Evolutionary conservation across 2,888 invertebrate species (phyloP), one percentile per base, ranked within the genome.

Genomic region (Fabriciana adippe): DNA sequence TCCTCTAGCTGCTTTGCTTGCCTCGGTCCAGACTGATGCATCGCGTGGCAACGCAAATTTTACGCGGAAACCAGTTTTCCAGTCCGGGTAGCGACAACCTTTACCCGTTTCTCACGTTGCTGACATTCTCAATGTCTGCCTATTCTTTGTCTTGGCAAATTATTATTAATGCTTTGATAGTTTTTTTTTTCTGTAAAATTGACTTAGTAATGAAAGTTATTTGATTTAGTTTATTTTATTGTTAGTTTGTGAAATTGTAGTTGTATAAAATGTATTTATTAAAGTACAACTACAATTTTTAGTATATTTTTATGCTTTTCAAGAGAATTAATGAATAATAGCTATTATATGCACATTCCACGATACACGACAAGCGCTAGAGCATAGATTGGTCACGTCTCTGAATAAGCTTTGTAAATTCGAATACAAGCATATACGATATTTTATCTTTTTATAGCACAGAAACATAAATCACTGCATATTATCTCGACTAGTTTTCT

Each of bases 11-110:
- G 81, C 85, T 84, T 83, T 84, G 83, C 87, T 85, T 84, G 85
- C 81, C 81, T 82, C 85, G 85, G 86, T 85, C 88, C 89, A 87
- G 88, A 84, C 83, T 87, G 89, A 87, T 91, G 91, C 89, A 90
- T 87, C 84, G 89, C 87, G 82, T 87, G 85, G 90, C 87, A 90
- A 89, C 87, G 90, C 90, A 83, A 91, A 91, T 87, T 90, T 92
- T 86, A 89, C 85, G 86, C 84, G 87, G 85, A 89, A 92, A 92
- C 91, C 90, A 85, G 92, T 78, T 78, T 75, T 68, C 65, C 63
- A 66, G 69, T 69, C 69, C 31, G 67, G 51, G 61, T 67, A 69
- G 66, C 67, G 74, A 71, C 74, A 73, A 84, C 84, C 81, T 80
- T 80, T 79, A 75, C 78, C 76, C 77, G 76, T 75, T 82, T 81